Evolutionary conservation across 2,888 invertebrate genomes (phyloP).

Genomic region (Idaea dimidiata): DNA sequence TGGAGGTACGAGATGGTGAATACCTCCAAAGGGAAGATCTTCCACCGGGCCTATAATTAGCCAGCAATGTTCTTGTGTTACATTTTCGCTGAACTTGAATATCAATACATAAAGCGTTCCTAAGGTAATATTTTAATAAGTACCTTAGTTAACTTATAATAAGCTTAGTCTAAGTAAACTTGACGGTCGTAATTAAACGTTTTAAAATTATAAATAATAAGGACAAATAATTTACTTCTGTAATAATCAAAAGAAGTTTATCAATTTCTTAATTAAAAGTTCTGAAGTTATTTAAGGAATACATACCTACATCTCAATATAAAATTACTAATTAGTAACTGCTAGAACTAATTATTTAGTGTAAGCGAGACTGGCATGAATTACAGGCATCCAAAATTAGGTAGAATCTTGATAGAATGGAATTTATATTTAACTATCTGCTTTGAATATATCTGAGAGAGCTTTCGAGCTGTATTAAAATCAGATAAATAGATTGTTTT

Average conservation of each 20-base stretch:
- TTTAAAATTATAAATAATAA: neutral
- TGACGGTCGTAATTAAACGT: neutral
- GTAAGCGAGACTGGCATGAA: too few relatives aligned
- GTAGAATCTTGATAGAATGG: too few relatives aligned
- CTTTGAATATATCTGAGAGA: too few relatives aligned
- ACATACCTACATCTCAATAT: slow-evolving; percentile 21
- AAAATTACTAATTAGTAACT: slow-evolving; percentile 37
- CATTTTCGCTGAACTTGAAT: too few relatives aligned
- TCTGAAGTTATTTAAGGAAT: slow-evolving; percentile 36
- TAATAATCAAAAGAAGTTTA: slow-evolving; percentile 32
- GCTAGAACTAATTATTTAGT: slow-evolving; percentile 29
- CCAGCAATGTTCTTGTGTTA: too few relatives aligned
- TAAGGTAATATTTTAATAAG: neutral
- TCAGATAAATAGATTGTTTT: too few relatives aligned
- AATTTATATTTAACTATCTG: too few relatives aligned
- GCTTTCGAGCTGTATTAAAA: too few relatives aligned
- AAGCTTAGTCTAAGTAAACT: neutral
- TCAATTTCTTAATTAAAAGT: slow-evolving; percentile 53
- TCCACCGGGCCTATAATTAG: too few relatives aligned
- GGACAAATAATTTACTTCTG: neutral
- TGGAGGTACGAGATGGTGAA: too few relatives aligned
- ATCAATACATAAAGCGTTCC: neutral
- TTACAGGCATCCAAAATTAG: too few relatives aligned
- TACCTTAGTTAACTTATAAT: neutral
- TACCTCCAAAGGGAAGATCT: too few relatives aligned